Conservation (phyloP, 2,113 vertebrate genomes). For the Planiliza haematocheilus region DNA sequence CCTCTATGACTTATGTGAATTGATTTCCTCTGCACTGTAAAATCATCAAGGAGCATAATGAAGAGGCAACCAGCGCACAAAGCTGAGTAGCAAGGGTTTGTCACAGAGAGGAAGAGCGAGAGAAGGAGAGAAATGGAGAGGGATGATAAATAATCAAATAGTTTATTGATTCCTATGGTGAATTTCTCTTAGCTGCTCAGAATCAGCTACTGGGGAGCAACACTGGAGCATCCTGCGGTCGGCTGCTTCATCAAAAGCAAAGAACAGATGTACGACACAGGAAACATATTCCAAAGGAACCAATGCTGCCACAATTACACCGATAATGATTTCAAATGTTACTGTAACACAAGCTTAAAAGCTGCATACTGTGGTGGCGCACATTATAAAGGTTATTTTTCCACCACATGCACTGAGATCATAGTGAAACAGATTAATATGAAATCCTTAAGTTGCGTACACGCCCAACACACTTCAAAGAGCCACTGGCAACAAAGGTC, state of each 20-base stretch:
- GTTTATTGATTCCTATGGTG: constrained; percentile 49
- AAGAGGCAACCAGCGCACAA: constrained; percentile 44
- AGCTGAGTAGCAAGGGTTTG: constrained; percentile 27
- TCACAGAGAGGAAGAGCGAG: not conserved
- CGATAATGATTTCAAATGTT: not conserved
- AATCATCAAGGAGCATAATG: constrained; percentile 52
- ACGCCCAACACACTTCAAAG: too few relatives aligned
- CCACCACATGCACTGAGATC: not conserved
- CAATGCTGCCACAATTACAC: not conserved
- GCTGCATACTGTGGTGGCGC: too few relatives aligned
- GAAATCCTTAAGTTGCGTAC: too few relatives aligned
- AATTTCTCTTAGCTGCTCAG: constrained; percentile 44
- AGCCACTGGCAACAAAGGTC: too few relatives aligned
- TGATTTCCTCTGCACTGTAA: constrained; percentile 55
- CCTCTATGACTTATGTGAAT: constrained; percentile 45
- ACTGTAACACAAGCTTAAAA: not conserved
- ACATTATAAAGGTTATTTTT: not conserved
- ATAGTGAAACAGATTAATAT: too few relatives aligned
- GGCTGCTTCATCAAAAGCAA: not conserved
- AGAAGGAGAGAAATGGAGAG: constrained; percentile 23
- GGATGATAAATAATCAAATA: constrained; percentile 73
- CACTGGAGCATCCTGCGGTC: not conserved
- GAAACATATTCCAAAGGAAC: not conserved
- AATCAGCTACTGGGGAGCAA: constrained; percentile 34
- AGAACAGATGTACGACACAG: not conserved